These are phyloP conservation scores for Spodoptera exigua DNA, from an alignment of 2,888 invertebrate species.

Conservation along the genomic window DNA sequence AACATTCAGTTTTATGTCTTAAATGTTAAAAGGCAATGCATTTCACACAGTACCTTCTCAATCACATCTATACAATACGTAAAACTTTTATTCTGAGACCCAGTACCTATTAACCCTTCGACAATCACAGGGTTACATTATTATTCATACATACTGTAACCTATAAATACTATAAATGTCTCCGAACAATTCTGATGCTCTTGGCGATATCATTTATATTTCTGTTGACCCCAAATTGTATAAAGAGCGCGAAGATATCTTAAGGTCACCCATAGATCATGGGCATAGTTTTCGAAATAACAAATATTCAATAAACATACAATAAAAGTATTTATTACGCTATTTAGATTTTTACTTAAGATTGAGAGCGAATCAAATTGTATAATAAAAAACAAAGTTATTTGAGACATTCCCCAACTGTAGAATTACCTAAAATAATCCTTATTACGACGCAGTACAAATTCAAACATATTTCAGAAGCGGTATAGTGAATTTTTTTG, in stretches of 20 bases:
- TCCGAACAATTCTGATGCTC: constrained; percentile 44
- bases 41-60: not conserved
- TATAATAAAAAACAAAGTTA: constrained; percentile 36
- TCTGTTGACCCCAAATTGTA: constrained; percentile 39
- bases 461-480: not conserved
- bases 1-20: not conserved
- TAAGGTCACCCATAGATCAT: constrained; percentile 47
- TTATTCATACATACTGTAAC: constrained; percentile 30
- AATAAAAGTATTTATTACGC: constrained; percentile 60
- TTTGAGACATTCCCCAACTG: not conserved
- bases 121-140: constrained; percentile 39
- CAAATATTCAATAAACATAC: constrained; percentile 57
- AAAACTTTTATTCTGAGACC: constrained; percentile 23
- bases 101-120: constrained; percentile 40
- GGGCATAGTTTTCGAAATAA: constrained; percentile 40
- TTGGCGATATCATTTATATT: constrained; percentile 37
- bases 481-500: constrained; percentile 12
- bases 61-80: constrained; percentile 15
- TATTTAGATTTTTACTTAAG: constrained; percentile 64
- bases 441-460: not conserved
- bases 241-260: constrained; percentile 44
- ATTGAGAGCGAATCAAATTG: constrained; percentile 59
- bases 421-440: constrained; percentile 15
- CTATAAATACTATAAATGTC: constrained; percentile 41
- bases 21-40: not conserved